Evolutionary conservation across 2,888 invertebrate species (phyloP), one percentile per base, ranked within the genome.

Genomic region (Scaptomyza parva): DNA sequence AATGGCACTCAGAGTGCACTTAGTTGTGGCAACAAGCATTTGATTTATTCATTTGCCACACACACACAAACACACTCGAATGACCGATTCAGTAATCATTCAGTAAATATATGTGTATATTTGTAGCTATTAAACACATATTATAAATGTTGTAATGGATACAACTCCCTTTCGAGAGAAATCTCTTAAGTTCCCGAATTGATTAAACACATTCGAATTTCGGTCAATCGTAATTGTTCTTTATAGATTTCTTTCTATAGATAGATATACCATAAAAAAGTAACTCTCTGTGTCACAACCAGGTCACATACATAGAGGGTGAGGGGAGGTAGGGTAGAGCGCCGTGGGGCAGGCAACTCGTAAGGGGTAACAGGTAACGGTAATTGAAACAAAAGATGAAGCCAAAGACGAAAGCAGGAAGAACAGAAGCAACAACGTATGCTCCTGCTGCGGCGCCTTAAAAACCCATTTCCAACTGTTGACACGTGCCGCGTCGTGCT

Each of bases 381-480:
- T 82, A 82, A 82, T 82, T 82, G 82, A 82, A 82, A 82, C 86
- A 83, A 83, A 82, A 82, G 78, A 83, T 86, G 76, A 72, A 70
- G 80, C 77, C 75, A 84, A 82, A 82, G 69, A 79, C 79, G 79
- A 81, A 8, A 26, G 8, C 7, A 4, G 83, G 14, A n/a, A 7
- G 33, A 0, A n/a, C n/a, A 14, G 30, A 12, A 3, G n/a, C 17
- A 17, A 17, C 44, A 82, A 80, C 86, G 85, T 85, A 85, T 83
- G 83, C 8, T 33, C 9, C 18, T 45, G 30, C 80, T 86, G 80
- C 73, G 82, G 76, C 86, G 78, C 83, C 83, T 82, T 82, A 86
- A 82, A 82, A 86, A 82, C 83, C 82, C 82, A 86, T 82, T 82
- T 83, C 80, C 86, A 86, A 86, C 82, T 86, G 83, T 86, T 83